Evolutionary conservation across 2,113 vertebrate genomes (phyloP), one percentile per base, ranked within the genome.

Genomic region (Crotalus helleri): DNA sequence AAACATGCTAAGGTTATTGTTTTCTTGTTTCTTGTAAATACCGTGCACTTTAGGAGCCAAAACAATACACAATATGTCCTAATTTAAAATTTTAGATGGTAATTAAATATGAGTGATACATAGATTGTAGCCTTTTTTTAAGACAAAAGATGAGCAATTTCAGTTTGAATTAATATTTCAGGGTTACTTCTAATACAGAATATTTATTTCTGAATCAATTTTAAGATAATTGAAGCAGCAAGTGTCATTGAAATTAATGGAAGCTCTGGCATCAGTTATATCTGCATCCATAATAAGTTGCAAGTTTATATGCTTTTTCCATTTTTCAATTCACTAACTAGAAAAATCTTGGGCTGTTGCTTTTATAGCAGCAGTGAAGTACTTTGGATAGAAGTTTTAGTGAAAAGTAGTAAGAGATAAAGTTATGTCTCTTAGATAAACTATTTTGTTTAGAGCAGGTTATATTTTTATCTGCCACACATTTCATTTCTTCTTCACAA

Each of bases 1-100:
- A 99, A 99, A 97, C 99, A 99, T 94, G 99, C 99, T 92, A 99
- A 99, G 99, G 99, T 99, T 98, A 92, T 91, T 54, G 85, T 0
- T 74, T 93, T 95, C 69, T 93, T 95, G 87, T 90, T 88, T 29
- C 21, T 57, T 93, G 0, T 74, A 90, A 46, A 49, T 10, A 81
- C 19, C 92, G 55, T 3, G 74, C 91, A 39, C 26, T 92, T 90
- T 21, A 92, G 69, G 94, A 91, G 7, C 29, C 46, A 4, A 1
- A 85, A 74, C 4, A 90, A 54, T 0, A 7, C 46, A 90, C 2
- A 8, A 21, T 88, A 39, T 61, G 33, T 91, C 0, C 74, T 92
- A 13, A 39, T 64, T 10, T 90, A 90, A 21, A 55, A 81, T 4
- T 23, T 29, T 17, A 1, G n/a, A 74, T 74, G 2, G 23, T 46